A percentile compares a stretch with the other conserved stretches of the same genome.
Evolutionary conservation across 2,888 invertebrate species (phyloP).

Genomic region (Alloplasta piceator): DNA sequence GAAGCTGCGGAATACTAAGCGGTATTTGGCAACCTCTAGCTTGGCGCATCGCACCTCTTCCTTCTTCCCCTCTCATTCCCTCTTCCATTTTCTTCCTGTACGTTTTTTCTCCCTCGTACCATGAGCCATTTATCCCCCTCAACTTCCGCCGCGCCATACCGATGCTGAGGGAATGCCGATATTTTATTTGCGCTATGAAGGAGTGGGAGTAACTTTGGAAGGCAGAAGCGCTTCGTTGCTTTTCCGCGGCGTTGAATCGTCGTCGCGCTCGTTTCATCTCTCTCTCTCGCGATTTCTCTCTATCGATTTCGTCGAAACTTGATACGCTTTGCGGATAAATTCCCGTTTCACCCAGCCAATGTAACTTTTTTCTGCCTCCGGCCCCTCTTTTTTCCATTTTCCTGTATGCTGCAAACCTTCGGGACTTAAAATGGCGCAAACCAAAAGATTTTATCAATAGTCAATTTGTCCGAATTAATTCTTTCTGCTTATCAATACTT

Average conservation of each 20-base stretch:
- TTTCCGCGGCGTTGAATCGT: slow-evolving; percentile 40
- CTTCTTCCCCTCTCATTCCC: background rate
- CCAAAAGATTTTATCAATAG: no score
- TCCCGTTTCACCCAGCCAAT: slow-evolving; percentile 45
- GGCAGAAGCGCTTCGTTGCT: slow-evolving; percentile 38
- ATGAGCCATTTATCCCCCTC: slow-evolving; percentile 38
- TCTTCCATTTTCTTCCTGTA: slow-evolving; percentile 13
- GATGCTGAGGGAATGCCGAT: slow-evolving; percentile 55
- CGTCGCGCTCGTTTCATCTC: slow-evolving; percentile 3
- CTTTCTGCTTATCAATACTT: no score
- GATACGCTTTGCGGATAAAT: slow-evolving; percentile 57
- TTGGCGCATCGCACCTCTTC: slow-evolving; percentile 21
- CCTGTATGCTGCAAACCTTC: background rate
- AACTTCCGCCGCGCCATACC: slow-evolving; percentile 12
- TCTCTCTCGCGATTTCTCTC: slow-evolving; percentile 41
- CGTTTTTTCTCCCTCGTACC: slow-evolving; percentile 19
- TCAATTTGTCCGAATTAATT: no score
- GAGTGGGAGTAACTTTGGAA: background rate
- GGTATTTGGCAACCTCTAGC: slow-evolving; percentile 77
- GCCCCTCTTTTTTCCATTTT: slow-evolving; percentile 21
- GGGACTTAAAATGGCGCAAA: no score
- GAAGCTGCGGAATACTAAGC: slow-evolving; percentile 78
- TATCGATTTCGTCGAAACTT: slow-evolving; percentile 59
- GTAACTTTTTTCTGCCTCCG: background rate
- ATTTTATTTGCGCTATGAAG: slow-evolving; percentile 62